These are phyloP conservation scores for Poecilia gillii DNA, from an alignment of 2,797 vertebrate species.

Conservation along the genomic window DNA sequence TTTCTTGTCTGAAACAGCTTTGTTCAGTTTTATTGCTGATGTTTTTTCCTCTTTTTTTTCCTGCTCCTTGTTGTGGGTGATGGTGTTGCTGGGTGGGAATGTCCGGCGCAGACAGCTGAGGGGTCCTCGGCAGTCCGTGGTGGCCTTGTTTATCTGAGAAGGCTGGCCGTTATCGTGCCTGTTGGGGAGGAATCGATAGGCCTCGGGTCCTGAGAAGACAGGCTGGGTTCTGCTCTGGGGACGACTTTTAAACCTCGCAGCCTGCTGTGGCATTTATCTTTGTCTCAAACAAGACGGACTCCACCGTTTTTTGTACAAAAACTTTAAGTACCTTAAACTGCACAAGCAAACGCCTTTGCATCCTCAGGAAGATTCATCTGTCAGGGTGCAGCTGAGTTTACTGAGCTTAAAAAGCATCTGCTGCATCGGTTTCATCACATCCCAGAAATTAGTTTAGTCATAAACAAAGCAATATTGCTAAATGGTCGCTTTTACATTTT, in stretches of 20 bases:
- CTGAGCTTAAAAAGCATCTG: not conserved
- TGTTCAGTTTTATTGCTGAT: constrained; percentile 74
- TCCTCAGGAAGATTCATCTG: constrained; percentile 12
- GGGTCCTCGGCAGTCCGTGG: constrained; percentile 74
- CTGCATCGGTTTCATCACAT: not conserved
- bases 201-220: constrained; percentile 73
- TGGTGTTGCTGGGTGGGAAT: constrained; percentile 62
- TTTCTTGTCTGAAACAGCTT: constrained; percentile 76
- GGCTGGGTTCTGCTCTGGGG: constrained; percentile 71
- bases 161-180: constrained; percentile 78
- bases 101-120: constrained; percentile 68
- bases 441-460: not conserved
- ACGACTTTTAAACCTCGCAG: constrained; percentile 71
- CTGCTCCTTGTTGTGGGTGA: constrained; percentile 14
- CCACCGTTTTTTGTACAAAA: constrained; percentile 28
- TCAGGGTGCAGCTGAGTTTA: constrained; percentile 17
- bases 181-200: constrained; percentile 76
- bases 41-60: constrained; percentile 50
- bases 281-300: constrained; percentile 62
- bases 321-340: not conserved
- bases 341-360: not conserved
- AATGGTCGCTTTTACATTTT: not conserved
- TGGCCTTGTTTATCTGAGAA: constrained; percentile 80
- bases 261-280: constrained; percentile 68
- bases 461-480: not conserved